Evolutionary conservation across 2,113 vertebrate species (phyloP), one percentile per base, ranked within the genome.

Genomic region (Muscicapa adusta): DNA sequence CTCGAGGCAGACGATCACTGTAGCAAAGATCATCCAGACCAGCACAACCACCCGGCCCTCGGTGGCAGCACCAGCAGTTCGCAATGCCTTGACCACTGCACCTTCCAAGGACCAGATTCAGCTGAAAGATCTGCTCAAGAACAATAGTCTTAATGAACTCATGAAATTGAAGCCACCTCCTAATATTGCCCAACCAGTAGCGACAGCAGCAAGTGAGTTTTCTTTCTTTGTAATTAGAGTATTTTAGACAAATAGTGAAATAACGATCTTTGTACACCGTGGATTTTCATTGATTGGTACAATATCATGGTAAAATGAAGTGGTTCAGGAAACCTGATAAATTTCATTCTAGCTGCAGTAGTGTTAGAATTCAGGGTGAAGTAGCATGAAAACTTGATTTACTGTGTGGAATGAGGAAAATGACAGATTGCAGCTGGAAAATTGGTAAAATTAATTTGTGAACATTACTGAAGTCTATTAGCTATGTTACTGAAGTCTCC

Each of bases 91-190:
- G 93, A 98, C 98, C 84, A 96, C 98, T 85, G 79, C 98, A 89
- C 98, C 98, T 72, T 97, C 97, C 31, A 98, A 98, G 96, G 99
- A 99, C 79, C 99, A 99, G 98, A 98, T 99, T 73, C 96, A 99
- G 81, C 96, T 99, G 78, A 99, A 99, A 97, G 99, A 99, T 94
- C 97, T 99, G 15, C 98, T 99, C 0, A 98, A 98, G 97, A 98
- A 98, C 73, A 99, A 98, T 82, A 99, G 99, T 97, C 98, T 99
- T 78, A 99, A 99, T 93, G 99, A 99, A 96, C 98, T 99, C 71
- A 99, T 99, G 99, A 99, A 99, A 77, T 91, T 99, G 63, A 99
- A 99, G 95, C 99, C 99, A 31, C 99, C 99, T n/a, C 97, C 99
- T 33, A 99, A 99, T 94, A 99, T 99, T 63, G 99, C 98, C 66